Conservation (phyloP, 2,113 vertebrate genomes). For the Rousettus leschenaultii region DNA sequence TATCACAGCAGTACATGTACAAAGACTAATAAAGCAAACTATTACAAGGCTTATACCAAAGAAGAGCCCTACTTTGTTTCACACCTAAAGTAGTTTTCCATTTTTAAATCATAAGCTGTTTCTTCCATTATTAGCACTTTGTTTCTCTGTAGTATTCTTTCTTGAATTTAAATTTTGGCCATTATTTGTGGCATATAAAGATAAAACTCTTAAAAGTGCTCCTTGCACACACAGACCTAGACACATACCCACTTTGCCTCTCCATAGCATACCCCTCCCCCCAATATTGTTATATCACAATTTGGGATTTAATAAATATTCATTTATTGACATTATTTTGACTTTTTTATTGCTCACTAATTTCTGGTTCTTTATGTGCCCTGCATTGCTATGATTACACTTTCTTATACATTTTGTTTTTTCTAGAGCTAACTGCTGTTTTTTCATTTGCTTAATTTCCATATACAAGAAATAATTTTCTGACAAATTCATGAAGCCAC, state of each 20-base stretch:
- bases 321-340: neutral
- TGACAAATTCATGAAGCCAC: neutral
- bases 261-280: neutral
- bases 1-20: constrained; percentile 90
- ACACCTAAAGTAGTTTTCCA: neutral
- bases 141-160: neutral
- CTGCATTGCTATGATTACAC: neutral
- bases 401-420: neutral
- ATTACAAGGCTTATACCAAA: neutral
- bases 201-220: neutral
- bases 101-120: neutral
- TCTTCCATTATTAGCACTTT: neutral
- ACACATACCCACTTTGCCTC: neutral
- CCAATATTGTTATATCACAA: neutral
- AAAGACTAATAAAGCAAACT: constrained; percentile 83
- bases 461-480: neutral
- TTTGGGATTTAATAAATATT: constrained; percentile 11
- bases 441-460: constrained; percentile 24
- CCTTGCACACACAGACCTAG: neutral
- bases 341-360: neutral
- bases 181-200: neutral
- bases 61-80: neutral
- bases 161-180: neutral
- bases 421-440: neutral
- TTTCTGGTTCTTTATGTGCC: neutral